Percentiles rank a stretch among this genome's conserved stretches.
phyloP scores from a whole-genome alignment of 1,140 invertebrate genomes.

The Mycetomoellerius zeteki region DNA sequence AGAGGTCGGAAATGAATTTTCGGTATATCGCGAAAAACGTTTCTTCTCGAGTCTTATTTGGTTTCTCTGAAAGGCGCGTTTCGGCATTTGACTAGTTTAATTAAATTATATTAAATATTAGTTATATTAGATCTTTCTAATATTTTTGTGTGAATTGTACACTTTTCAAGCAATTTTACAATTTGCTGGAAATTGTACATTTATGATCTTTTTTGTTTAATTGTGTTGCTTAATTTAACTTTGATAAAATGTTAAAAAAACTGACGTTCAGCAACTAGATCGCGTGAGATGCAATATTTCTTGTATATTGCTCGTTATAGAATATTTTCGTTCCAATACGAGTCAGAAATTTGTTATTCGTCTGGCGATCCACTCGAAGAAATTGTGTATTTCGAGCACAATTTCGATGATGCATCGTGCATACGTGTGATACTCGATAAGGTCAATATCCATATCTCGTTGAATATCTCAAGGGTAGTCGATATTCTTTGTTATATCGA shows the following conservation, averaged over 20 bases:
- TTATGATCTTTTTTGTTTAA: too few relatives aligned
- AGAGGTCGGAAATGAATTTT: constrained; percentile 16
- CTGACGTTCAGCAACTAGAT: not conserved
- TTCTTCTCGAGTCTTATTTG: constrained; percentile 29
- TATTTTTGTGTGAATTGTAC: too few relatives aligned
- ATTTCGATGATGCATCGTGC: not conserved
- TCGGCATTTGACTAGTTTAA: not conserved
- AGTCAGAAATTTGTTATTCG: constrained; percentile 7
- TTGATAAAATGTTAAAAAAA: not conserved
- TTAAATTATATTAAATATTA: too few relatives aligned
- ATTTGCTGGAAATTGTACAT: too few relatives aligned
- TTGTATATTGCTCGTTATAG: not conserved
- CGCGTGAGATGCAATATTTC: not conserved
- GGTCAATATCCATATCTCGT: constrained; percentile 13
- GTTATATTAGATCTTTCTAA: too few relatives aligned
- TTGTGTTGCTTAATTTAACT: constrained; percentile 2
- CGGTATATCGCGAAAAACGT: constrained; percentile 14
- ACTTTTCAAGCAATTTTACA: too few relatives aligned
- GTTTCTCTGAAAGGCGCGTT: not conserved
- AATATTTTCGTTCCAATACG: constrained; percentile 10
- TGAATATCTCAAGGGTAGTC: constrained; percentile 16
- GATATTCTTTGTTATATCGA: constrained; percentile 4
- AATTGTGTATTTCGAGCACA: constrained; percentile 21
- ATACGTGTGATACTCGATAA: constrained; percentile 27
- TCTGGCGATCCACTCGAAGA: not conserved